Conservation (phyloP, 1,140 invertebrate genomes). For the Riptortus pedestris region DNA sequence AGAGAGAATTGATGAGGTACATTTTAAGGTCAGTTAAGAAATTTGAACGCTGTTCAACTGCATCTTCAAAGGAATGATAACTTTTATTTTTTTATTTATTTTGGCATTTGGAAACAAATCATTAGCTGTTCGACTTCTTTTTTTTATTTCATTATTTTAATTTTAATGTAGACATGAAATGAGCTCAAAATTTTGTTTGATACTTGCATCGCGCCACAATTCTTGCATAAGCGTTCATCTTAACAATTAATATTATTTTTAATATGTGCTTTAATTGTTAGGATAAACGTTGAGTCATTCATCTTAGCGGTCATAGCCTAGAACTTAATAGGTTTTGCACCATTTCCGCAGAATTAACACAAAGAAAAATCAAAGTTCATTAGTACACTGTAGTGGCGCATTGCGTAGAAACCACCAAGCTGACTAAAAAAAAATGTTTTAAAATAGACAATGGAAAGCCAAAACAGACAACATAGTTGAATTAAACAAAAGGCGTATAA, state of each 20-base stretch:
- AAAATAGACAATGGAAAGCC: neutral
- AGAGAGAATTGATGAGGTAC: neutral
- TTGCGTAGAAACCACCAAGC: constrained; percentile 15
- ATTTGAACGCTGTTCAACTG: constrained; percentile 10
- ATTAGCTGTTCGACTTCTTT: neutral
- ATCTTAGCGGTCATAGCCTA: constrained; percentile 1
- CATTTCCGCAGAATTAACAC: neutral
- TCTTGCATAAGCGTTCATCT: constrained; percentile 1
- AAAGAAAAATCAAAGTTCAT: neutral
- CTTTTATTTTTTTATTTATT: neutral
- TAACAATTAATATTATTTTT: neutral
- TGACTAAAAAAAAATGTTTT: neutral
- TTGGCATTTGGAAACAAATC: constrained; percentile 10
- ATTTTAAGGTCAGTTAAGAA: neutral
- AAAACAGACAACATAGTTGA: neutral
- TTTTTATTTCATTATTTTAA: neutral
- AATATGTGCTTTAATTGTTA: neutral
- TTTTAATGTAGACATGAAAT: neutral
- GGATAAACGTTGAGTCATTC: neutral
- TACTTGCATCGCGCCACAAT: constrained; percentile 3
- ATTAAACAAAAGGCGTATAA: neutral
- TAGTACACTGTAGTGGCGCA: constrained; percentile 5
- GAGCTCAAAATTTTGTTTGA: neutral
- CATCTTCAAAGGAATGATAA: constrained; percentile 10
- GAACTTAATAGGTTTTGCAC: neutral